Base-by-base conservation (phyloP, 1,140 invertebrate genomes). In the Lordiphosa clarofinis region DNA sequence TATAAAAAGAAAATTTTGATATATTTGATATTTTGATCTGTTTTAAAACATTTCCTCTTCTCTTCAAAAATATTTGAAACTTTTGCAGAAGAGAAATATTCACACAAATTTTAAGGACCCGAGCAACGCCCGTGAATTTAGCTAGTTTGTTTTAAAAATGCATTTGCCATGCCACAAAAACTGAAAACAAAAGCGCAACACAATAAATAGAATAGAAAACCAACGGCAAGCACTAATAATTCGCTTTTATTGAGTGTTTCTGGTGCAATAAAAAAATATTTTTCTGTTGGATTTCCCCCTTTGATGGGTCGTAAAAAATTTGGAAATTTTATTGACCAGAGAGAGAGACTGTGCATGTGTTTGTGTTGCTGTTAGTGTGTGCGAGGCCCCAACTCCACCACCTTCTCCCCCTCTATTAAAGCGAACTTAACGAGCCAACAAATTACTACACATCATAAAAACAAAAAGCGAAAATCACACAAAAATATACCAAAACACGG, bases 171-270 rank as follows among this genome's bases (percentile, higher is more conserved):
- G 36, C 24, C 24, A 28, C 24, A 28, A 28, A 28, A 28, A 28
- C 24, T 28, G 24, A 28, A 28, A 28, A 28, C 24, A 28, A 28
- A 28, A 28, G 24, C 24, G 24, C 24, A 28, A 28, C 24, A 28
- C 24, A 28, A 28, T 28, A 28, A 28, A 28, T 7, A 28, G 24
- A 28, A 28, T 28, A 28, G 24, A 28, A 28, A 28, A 28, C 24
- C 24, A 28, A 6, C 24, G 6, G 24, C 24, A 2, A 61, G 67
- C 60, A 62, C 61, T 66, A 86, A 86, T 86, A 86, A 86, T 86
- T 86, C 68, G 81, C 72, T 76, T 81, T 86, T 86, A 86, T 86
- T 86, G 81, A 86, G 81, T 86, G 81, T 86, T 86, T 76, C 76
- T 82, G 72, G 63, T 76, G 68, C 68, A 72, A 82, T 82, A 84